Percentiles rank a stretch among this genome's conserved stretches.
Evolutionary conservation across 2,797 vertebrate genomes (phyloP).

Genomic region (Artibeus jamaicensis): DNA sequence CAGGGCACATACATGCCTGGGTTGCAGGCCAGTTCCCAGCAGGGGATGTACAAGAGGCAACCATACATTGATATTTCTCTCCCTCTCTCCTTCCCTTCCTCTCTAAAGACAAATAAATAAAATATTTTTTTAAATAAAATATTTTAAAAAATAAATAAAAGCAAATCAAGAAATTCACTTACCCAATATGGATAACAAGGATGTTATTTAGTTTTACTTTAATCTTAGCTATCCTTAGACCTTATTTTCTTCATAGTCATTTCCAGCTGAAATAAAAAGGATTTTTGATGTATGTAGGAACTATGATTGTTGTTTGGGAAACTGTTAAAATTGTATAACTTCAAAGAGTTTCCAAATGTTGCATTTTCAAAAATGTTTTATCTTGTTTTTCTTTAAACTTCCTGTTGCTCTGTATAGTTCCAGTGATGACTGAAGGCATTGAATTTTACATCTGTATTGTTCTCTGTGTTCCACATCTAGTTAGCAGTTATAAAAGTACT

Average conservation of each 20-base stretch:
- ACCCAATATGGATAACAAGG: constrained; percentile 27
- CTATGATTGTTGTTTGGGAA: constrained; percentile 19
- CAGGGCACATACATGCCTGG: too few species aligned
- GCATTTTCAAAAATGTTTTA: constrained; percentile 67
- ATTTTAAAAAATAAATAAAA: too few species aligned
- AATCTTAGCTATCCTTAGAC: constrained; percentile 53
- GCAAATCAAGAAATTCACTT: constrained; percentile 42
- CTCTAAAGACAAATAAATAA: too few species aligned
- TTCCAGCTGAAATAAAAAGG: constrained; percentile 66
- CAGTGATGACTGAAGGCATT: neutral
- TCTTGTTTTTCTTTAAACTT: constrained; percentile 64
- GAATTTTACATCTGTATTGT: constrained; percentile 20
- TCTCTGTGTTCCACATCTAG: neutral
- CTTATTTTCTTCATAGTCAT: constrained; percentile 49
- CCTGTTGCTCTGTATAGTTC: constrained; percentile 38
- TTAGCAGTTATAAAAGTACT: neutral
- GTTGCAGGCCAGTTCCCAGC: too few species aligned
- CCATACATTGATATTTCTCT: too few species aligned
- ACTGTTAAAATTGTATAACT: constrained; percentile 46
- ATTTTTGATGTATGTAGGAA: constrained; percentile 57
- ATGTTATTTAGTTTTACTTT: constrained; percentile 53
- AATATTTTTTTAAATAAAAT: too few species aligned
- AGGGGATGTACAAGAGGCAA: too few species aligned
- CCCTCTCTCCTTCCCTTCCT: too few species aligned
- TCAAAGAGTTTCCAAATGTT: constrained; percentile 69